Percentiles rank a stretch among this genome's conserved stretches.
Conservation (phyloP, 2,797 vertebrate species). For the Epinephelus coioides region DNA sequence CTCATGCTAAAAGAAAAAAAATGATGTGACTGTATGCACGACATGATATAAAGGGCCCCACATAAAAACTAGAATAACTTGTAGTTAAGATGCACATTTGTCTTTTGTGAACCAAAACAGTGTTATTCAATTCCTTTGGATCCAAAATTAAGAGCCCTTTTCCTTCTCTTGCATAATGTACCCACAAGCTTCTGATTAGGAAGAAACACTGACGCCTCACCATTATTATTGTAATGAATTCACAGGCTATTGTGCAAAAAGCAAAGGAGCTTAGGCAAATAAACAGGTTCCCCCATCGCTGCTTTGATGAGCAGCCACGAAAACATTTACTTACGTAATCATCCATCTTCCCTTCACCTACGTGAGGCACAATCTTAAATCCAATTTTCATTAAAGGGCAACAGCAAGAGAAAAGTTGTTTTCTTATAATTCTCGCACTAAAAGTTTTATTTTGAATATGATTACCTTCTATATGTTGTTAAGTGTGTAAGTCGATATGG, state of each 20-base stretch:
- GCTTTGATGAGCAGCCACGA: slow-evolving; percentile 49
- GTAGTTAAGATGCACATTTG: not conserved
- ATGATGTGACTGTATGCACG: not conserved
- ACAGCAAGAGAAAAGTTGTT: not conserved
- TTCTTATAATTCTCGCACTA: slow-evolving; percentile 25
- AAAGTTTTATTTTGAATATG: slow-evolving; percentile 7
- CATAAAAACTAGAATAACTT: not conserved
- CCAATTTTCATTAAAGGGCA: slow-evolving; percentile 17
- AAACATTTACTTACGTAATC: slow-evolving; percentile 54
- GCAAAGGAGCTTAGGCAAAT: slow-evolving; percentile 55
- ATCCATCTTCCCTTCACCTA: slow-evolving; percentile 37
- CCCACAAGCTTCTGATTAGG: slow-evolving; percentile 37
- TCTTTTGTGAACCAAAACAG: slow-evolving; percentile 19
- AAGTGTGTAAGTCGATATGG: not conserved
- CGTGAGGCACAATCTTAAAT: slow-evolving; percentile 11
- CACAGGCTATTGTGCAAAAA: slow-evolving; percentile 47
- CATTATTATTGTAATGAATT: slow-evolving; percentile 63
- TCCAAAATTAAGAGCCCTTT: slow-evolving; percentile 20
- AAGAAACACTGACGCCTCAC: slow-evolving; percentile 41
- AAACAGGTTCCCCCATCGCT: slow-evolving; percentile 44
- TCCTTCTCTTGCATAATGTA: slow-evolving; percentile 12
- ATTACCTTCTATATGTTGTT: not conserved
- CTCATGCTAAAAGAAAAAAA: not conserved
- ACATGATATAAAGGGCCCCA: not conserved
- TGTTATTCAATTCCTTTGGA: slow-evolving; percentile 16